Base-by-base conservation (phyloP, 2,888 invertebrate species). In the Andrena hattorfiana region DNA sequence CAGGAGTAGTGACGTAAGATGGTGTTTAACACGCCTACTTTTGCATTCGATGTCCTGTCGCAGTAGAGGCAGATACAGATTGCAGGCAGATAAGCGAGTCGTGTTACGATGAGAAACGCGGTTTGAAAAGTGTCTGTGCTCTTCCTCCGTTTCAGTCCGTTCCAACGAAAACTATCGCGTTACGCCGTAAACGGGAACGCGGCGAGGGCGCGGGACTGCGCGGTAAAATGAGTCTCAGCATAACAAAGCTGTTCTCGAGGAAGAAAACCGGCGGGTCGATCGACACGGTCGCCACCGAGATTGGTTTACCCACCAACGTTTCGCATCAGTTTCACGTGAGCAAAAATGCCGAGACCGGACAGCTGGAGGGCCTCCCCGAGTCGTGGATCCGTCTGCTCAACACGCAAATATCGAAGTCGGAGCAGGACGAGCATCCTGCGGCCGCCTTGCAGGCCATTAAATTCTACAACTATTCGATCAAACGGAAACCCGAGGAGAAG, bases 361-460 rank as follows among this genome's bases (percentile, higher is more conserved):
- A 97, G 93, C 94, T 99, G 89, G 97, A 97, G 90, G 99, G 99
- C 0, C 94, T 99, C 62, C 99, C 99, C 0, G 95, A 96, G 48
- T 96, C 97, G 35, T 98, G 98, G 98, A 94, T 96, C 77, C 95
- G 96, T 67, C 95, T 98, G 71, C 95, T 99, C 87, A 96, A 97
- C 91, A 96, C 97, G 20, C 97, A 98, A 93, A 97, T 99, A 86
- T 97, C 98, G 51, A 96, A 97, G 89, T 97, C 97, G 56, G 98
- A 98, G 93, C 98, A 98, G 94, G 96, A 97, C 93, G 96, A 98
- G 90, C 98, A 99, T 94, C 99, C 99, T 2, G 96, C 97, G 90
- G 98, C 98, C 51, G 98, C 98, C 1, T 96, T 98, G 75, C 97
- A 98, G 92, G 99, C 99, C 32, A 96, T 99, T 71, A 98, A 98